Evolutionary conservation across 30 jellyfish, hydroid and myxozoan genomes (phyloP).

Genomic region (Rhopilema esculentum): DNA sequence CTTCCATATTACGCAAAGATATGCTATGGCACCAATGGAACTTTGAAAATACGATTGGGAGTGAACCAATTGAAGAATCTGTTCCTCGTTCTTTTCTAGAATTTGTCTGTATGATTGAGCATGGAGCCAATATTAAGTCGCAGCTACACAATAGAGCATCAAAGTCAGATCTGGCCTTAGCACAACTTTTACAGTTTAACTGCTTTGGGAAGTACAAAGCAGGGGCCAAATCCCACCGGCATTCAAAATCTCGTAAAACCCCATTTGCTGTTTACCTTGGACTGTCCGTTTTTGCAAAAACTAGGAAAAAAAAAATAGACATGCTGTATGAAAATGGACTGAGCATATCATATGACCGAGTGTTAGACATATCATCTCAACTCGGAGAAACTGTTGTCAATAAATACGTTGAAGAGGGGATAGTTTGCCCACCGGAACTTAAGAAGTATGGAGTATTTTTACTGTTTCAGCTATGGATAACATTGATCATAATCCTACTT

Average conservation of each 20-base stretch:
- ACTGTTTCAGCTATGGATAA: slow-evolving; percentile 74
- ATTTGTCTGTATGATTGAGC: slow-evolving; percentile 21
- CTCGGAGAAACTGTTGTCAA: slow-evolving; percentile 1
- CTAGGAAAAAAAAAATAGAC: slow-evolving; percentile 29
- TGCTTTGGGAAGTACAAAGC: background rate
- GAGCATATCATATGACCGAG: slow-evolving; percentile 39
- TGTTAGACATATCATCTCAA: slow-evolving; percentile 10
- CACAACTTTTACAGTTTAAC: slow-evolving; percentile 42
- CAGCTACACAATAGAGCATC: background rate
- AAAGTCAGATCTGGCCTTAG: slow-evolving; percentile 24
- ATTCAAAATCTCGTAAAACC: slow-evolving; percentile 4
- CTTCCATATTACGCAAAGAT: slow-evolving; percentile 20
- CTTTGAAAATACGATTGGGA: slow-evolving; percentile 12
- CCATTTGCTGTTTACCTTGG: slow-evolving; percentile 42
- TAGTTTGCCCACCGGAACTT: slow-evolving; percentile 63
- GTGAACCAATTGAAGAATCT: background rate
- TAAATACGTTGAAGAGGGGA: slow-evolving; percentile 8
- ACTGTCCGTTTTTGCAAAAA: slow-evolving; percentile 11
- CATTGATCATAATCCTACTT: slow-evolving; percentile 60
- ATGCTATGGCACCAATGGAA: background rate
- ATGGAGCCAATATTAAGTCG: slow-evolving; percentile 36
- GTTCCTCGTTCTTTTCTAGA: background rate
- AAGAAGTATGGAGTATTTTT: slow-evolving; percentile 12
- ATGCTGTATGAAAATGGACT: slow-evolving; percentile 23
- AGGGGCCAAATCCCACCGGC: background rate